Evolutionary conservation across 1,140 invertebrate species (phyloP), one percentile per base, ranked within the genome.

Genomic region (Macrotrachela quadricornifera): DNA sequence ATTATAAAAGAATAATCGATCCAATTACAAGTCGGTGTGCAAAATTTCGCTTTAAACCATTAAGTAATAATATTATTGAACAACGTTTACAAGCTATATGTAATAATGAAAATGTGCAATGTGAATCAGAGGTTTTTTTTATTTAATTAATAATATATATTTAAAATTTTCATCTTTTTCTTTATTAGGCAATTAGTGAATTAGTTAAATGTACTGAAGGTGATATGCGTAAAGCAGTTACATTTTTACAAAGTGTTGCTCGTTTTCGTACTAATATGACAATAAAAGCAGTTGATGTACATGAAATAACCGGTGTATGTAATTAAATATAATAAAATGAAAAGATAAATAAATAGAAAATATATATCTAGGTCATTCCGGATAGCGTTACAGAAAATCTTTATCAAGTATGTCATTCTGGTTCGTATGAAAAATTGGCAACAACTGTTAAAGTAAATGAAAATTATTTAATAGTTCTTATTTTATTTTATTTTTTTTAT

Each of bases 21-120:
- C 94, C 94, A 2, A 77, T 99, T 15, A 92, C 90, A 4, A 97
- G 91, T 10, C 76, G 94, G 60, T 99, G 94, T 71, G 87, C 88
- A 6, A 97, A 96, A 69, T 99, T 97, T 65, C 75, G 94, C 38
- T 99, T 99, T 64, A 95, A 95, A 65, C 80, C 88, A 0, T 71
- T 96, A 2, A 57, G 66, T n/a, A 59, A 61, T 10, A 62, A 67
- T 0, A 64, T 75, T 39, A 57, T 78, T 8, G 45, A 64, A 6
- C 65, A 70, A 36, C 74, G 84, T 60, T 70, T 97, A 21, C 71
- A 78, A 48, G 74, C 76, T 38, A 92, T 97, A 59, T 83, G 82
- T 64, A 68, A 76, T 10, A 67, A 79, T 56, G 92, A 97, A 72
- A 75, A 76, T 37, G 75, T 97, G 0, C 71, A 77, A 18, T 79